Conservation (phyloP, 2,888 invertebrate species). For the Acrobeloides nanus region DNA sequence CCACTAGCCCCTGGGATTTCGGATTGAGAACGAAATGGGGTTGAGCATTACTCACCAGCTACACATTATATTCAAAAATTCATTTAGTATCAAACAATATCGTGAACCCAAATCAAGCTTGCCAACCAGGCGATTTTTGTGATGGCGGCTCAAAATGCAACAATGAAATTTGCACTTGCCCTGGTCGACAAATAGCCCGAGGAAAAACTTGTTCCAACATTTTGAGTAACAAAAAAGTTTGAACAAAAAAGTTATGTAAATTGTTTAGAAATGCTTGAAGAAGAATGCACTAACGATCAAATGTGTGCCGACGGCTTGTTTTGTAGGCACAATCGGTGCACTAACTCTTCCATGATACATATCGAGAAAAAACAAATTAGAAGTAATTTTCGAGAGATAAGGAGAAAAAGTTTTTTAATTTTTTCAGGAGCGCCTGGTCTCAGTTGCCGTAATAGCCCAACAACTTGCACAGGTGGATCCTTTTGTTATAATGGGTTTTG, state of each 20-base stretch:
- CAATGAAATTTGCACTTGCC: conserved; percentile 38
- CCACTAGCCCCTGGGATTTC: too few relatives aligned
- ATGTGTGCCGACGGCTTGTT: background rate
- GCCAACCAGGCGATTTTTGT: conserved; percentile 36
- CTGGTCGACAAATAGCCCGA: conserved; percentile 31
- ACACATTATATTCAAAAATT: background rate
- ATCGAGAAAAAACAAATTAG: too few relatives aligned
- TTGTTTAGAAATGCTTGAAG: conserved; percentile 2
- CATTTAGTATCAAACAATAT: conserved; percentile 35
- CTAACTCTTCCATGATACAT: too few relatives aligned
- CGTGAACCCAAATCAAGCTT: conserved; percentile 33
- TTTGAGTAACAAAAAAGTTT: background rate
- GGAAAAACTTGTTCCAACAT: conserved; percentile 30
- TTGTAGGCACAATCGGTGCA: too few relatives aligned
- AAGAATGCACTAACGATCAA: background rate
- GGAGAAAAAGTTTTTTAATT: background rate
- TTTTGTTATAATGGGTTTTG: conserved; percentile 30
- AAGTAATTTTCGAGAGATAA: background rate
- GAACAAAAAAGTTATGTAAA: background rate
- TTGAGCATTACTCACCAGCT: background rate
- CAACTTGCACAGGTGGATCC: conserved; percentile 27
- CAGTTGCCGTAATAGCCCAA: conserved; percentile 23
- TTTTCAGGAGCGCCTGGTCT: conserved; percentile 25
- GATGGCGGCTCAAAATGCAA: conserved; percentile 45
- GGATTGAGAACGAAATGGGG: background rate